Evolutionary conservation across 2,113 vertebrate species (phyloP).

Genomic region (Passer montanus): DNA sequence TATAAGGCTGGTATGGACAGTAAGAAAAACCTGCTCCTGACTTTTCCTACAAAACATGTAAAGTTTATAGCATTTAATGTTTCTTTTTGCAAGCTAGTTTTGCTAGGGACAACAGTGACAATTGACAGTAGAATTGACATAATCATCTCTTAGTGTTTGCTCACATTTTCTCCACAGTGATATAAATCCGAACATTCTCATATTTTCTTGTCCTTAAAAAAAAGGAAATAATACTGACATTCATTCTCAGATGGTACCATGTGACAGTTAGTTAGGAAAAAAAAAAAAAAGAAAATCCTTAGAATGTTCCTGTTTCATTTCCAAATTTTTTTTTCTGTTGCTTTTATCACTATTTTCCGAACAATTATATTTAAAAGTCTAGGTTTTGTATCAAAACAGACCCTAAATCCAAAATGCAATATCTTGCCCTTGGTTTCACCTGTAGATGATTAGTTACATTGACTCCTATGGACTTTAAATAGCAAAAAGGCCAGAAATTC

Average conservation of each 20-base stretch:
- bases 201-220: background rate
- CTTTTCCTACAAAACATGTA: background rate
- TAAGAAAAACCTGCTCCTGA: background rate
- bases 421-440: background rate
- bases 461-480: background rate
- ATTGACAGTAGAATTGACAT: background rate
- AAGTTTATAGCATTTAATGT: background rate
- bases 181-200: background rate
- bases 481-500: background rate
- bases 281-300: background rate
- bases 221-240: background rate
- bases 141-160: background rate
- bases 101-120: background rate
- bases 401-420: background rate
- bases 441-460: background rate
- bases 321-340: background rate
- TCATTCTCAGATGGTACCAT: background rate
- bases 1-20: background rate
- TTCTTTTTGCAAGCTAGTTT: background rate
- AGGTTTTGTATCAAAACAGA: slow-evolving; percentile 1
- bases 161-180: background rate
- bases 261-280: slow-evolving; percentile 6
- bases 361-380: background rate
- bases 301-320: background rate
- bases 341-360: slow-evolving; percentile 12